phyloP scores from a whole-genome alignment of 2,797 vertebrate genomes.

The Chelmon rostratus region DNA sequence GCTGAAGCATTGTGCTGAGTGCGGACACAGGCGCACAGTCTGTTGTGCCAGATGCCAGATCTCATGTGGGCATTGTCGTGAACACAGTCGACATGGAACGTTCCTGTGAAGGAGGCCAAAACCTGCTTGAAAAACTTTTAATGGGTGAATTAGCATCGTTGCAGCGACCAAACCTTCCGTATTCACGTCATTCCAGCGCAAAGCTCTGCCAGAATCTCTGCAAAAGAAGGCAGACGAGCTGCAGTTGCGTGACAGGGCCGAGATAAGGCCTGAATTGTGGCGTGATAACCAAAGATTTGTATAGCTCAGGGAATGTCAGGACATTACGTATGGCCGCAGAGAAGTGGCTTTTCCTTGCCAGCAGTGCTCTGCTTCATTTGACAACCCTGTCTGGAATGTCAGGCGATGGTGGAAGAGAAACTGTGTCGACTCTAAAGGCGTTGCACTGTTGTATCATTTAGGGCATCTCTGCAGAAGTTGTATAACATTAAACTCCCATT shows the following conservation, averaged over 20 bases:
- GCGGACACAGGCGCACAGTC: constrained; percentile 7
- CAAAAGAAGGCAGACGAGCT: constrained; percentile 30
- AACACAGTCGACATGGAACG: not conserved
- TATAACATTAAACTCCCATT: constrained; percentile 12
- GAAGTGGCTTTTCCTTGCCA: constrained; percentile 68
- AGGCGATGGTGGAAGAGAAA: constrained; percentile 48
- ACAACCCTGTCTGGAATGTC: constrained; percentile 62
- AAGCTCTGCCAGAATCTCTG: not conserved
- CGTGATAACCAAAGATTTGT: constrained; percentile 62
- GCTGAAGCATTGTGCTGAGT: not conserved
- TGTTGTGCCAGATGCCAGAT: constrained; percentile 30
- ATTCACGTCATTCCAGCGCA: constrained; percentile 24
- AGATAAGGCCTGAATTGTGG: constrained; percentile 68
- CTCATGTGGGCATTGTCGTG: not conserved
- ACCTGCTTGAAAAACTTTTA: not conserved
- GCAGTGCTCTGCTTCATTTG: constrained; percentile 60
- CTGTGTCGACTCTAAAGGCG: constrained; percentile 1
- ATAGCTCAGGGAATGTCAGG: constrained; percentile 70
- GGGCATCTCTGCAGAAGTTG: not conserved
- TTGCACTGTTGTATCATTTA: not conserved
- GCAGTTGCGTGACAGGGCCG: constrained; percentile 66
- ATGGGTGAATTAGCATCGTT: not conserved
- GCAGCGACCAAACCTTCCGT: constrained; percentile 1
- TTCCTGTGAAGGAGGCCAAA: constrained; percentile 5
- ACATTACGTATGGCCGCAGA: constrained; percentile 57